Conservation (phyloP, 2,113 vertebrate species). For the Drymodes brunneopygia region DNA sequence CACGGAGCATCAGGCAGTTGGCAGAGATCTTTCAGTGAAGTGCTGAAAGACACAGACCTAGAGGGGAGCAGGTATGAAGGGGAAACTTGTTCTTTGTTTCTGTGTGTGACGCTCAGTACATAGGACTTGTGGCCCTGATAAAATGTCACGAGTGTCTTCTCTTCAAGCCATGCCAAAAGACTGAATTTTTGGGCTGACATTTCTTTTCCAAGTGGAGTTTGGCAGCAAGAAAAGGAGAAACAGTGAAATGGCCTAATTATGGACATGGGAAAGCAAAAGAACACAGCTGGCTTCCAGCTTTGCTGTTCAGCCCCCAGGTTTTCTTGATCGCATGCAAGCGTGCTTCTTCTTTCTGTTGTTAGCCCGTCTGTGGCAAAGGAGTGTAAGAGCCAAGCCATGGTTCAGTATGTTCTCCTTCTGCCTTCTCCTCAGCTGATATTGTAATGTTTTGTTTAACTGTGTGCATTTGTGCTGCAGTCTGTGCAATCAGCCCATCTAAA, state of each 20-base stretch:
- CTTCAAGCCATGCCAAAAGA: not conserved
- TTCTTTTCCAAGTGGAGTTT: not conserved
- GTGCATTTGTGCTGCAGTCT: not conserved
- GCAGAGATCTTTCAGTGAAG: not conserved
- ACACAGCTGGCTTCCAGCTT: not conserved
- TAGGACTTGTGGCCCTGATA: not conserved
- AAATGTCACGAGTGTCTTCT: not conserved
- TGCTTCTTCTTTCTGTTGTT: not conserved
- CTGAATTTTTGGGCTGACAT: not conserved
- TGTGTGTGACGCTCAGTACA: fast-evolving
- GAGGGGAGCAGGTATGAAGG: not conserved
- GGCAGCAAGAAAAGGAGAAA: not conserved
- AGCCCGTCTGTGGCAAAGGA: not conserved
- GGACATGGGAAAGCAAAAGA: not conserved
- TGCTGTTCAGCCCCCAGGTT: not conserved
- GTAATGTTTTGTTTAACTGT: not conserved
- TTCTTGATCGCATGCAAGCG: not conserved
- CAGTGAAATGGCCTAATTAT: not conserved
- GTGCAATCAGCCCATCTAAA: not conserved
- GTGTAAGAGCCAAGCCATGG: not conserved
- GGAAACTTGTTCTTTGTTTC: not conserved
- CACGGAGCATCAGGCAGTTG: not conserved
- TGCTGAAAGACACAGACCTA: not conserved
- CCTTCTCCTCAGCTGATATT: not conserved
- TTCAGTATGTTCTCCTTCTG: not conserved